Evolutionary conservation across 2,888 invertebrate species (phyloP), one percentile per base, ranked within the genome.

Genomic region (Melitaea athalia): DNA sequence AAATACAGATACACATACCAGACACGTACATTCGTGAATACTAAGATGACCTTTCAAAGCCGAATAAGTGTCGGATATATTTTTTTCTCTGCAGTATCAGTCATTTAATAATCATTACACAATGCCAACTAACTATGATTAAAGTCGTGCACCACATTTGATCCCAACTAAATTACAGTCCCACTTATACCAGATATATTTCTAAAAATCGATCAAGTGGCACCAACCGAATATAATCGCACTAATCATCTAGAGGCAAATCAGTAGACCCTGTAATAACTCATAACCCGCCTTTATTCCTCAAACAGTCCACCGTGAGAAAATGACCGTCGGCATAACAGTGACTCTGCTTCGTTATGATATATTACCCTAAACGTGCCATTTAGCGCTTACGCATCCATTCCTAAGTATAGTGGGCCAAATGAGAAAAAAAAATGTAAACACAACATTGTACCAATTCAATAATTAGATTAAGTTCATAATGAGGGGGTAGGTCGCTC

Each of bases 391-490:
- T 91, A 87, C 88, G 85, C 89, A 83, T 88, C 87, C 85, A 87
- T 82, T 85, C 85, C 85, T 91, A 92, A 91, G 88, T 91, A 92
- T 92, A 92, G 91, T 88, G 92, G 87, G 78, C 83, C 81, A 89
- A 89, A 91, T 92, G 86, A 91, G 90, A 91, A 92, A 89, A 90
- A 45, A 88, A 91, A 88, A 91, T 89, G 92, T 92, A 92, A 92
- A 92, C 91, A 92, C 80, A 90, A 92, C 91, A 91, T 91, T 91
- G 92, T 92, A 91, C 85, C 90, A 92, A 91, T 92, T 92, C 89
- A 88, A 91, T 92, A 92, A 92, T 92, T 92, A 92, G 92, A 92
- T 92, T 92, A 92, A 89, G 85, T 85, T 88, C 84, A 88, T 91
- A 92, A 92, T 92, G 84, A 87, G 88, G 84, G 91, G 92, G 88